Evolutionary conservation across 2,797 vertebrate genomes (phyloP), one percentile per base, ranked within the genome.

Genomic region (Acanthopagrus latus): DNA sequence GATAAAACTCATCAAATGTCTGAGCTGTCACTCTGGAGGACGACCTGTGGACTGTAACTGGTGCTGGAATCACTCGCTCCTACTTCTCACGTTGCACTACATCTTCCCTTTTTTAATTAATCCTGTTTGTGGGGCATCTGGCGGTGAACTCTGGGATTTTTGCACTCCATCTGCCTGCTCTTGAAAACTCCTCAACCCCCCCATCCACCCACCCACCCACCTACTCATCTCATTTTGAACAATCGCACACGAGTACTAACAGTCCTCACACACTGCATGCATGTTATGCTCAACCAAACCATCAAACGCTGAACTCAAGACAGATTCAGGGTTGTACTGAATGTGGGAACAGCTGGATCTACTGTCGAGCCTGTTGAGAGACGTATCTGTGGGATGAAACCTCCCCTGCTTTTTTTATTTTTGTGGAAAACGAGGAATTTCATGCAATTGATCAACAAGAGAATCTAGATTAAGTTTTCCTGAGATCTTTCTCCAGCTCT

Each of bases 61-160:
- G 89, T 89, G 91, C 89, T 94, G 93, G 89, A 88, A 93, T 94
- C 93, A 94, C 86, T 90, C 52, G 86, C 92, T 94, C 92, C 92
- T 84, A 55, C 79, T 81, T 90, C 86, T 78, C 87, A 77, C 80
- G 80, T 86, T 73, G 68, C 80, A 87, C 77, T 64, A 62, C 80
- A 84, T 77, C 77, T 21, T 44, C 21, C 55, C 25, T 58, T 70
- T 38, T 38, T 38, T 7, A 38, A 38, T 38, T 47, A 70, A 85
- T 64, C 72, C 55, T 59, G 23, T 77, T 83, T 78, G 72, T 75
- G 78, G 38, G 82, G 55, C 41, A 18, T 72, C 33, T 68, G 77
- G 29, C 71, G 84, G 68, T 80, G 69, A 68, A 89, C 23, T 74
- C 25, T 82, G 80, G 74, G 84, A 79, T 44, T 76, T 82, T 55